These are phyloP conservation scores for Champsocephalus gunnari DNA, from an alignment of 2,797 vertebrate genomes.

Conservation along the genomic window DNA sequence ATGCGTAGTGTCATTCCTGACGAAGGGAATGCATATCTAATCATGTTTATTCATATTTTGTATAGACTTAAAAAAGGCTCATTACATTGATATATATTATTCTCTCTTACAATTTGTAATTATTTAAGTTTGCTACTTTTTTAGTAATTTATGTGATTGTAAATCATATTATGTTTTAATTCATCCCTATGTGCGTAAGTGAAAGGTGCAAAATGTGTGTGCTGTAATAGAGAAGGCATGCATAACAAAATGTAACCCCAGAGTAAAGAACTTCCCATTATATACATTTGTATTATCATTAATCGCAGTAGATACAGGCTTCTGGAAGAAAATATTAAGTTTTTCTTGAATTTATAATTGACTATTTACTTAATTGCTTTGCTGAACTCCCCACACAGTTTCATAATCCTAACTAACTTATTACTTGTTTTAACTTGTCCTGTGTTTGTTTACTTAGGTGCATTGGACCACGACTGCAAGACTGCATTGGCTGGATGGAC, in stretches of 20 bases:
- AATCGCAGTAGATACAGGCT: background rate
- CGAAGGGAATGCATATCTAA: background rate
- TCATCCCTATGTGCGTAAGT: background rate
- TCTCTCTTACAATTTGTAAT: background rate
- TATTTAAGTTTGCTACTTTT: background rate
- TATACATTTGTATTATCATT: background rate
- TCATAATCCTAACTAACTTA: slow-evolving; percentile 3
- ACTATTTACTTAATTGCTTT: background rate
- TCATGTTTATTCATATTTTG: background rate
- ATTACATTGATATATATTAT: background rate
- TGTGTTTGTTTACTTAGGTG: slow-evolving; percentile 84
- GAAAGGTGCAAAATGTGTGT: background rate
- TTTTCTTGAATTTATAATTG: no score
- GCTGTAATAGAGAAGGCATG: background rate
- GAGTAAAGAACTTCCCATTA: background rate
- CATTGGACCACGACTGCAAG: slow-evolving; percentile 93
- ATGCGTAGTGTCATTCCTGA: background rate
- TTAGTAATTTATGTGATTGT: slow-evolving; percentile 8
- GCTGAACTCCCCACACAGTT: background rate
- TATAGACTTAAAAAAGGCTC: background rate
- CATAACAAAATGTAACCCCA: background rate
- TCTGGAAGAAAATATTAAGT: background rate
- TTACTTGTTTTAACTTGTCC: slow-evolving; percentile 17
- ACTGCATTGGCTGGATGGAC: slow-evolving; percentile 99
- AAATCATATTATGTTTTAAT: background rate